Conservation (phyloP, 1,140 invertebrate genomes). For the Linepithema humile region DNA sequence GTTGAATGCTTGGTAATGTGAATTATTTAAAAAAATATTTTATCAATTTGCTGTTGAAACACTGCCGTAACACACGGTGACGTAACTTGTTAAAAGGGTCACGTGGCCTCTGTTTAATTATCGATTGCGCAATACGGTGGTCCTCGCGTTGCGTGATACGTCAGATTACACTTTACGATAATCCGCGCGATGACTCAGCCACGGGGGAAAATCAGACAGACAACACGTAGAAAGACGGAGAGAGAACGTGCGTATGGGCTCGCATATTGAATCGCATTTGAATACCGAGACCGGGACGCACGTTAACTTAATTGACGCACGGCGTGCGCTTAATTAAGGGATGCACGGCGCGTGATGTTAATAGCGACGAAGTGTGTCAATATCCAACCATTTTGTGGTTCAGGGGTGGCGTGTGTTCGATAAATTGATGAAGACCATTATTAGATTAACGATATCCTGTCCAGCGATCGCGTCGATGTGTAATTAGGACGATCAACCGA, state of each 20-base stretch:
- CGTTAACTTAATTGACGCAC: constrained; percentile 42
- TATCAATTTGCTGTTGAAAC: neutral
- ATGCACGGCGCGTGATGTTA: constrained; percentile 36
- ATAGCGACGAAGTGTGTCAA: constrained; percentile 51
- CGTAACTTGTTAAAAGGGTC: neutral
- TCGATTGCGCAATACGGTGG: constrained; percentile 17
- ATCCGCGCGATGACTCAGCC: constrained; percentile 24
- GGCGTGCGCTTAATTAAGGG: constrained; percentile 52
- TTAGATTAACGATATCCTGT: constrained; percentile 39
- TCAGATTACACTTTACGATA: constrained; percentile 31
- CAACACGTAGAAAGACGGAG: neutral
- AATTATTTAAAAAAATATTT: neutral
- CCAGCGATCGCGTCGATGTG: neutral
- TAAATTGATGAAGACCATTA: constrained; percentile 45
- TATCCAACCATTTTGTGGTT: neutral
- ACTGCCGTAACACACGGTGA: neutral
- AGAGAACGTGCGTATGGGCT: neutral
- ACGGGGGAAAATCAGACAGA: constrained; percentile 38
- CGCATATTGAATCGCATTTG: constrained; percentile 22
- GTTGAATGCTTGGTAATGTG: neutral
- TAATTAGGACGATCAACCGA: constrained; percentile 39
- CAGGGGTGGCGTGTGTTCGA: constrained; percentile 5
- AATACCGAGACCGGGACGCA: constrained; percentile 42
- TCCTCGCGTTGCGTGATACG: neutral
- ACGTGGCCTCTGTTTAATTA: constrained; percentile 18